phyloP scores from a whole-genome alignment of 2,797 vertebrate species.

The Sternotherus odoratus region DNA sequence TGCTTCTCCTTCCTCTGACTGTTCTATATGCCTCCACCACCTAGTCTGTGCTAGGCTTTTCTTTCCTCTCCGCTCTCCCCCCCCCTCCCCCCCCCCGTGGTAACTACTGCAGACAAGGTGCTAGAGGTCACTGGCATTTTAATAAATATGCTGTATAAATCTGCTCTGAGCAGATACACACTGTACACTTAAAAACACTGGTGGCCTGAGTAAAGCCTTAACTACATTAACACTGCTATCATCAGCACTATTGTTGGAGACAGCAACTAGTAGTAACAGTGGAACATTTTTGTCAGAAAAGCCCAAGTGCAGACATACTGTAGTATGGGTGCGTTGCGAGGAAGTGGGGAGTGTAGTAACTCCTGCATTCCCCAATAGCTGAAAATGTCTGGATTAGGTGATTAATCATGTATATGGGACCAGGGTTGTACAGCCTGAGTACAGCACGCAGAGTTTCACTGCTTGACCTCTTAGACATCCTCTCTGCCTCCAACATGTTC shows the following conservation, averaged over 20 bases:
- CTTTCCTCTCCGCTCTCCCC: too few relatives aligned
- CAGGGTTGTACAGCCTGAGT: neutral
- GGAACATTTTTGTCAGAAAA: neutral
- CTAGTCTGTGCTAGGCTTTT: neutral
- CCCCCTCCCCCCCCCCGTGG: too few relatives aligned
- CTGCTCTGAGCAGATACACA: neutral
- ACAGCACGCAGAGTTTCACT: neutral
- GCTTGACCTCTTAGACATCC: neutral
- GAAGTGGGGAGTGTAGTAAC: neutral
- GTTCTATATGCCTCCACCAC: neutral
- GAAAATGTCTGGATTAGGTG: neutral
- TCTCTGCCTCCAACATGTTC: neutral
- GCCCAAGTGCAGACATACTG: neutral
- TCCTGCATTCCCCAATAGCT: neutral
- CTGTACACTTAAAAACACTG: neutral
- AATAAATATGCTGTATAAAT: neutral
- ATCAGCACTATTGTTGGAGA: neutral
- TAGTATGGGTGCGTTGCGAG: neutral
- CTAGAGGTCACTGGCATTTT: neutral
- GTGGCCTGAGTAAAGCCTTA: neutral
- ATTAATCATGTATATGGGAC: neutral
- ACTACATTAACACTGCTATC: neutral
- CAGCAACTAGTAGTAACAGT: neutral
- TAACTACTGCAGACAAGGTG: neutral
- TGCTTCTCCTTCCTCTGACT: neutral